These are phyloP conservation scores for Cervus canadensis DNA, from an alignment of 2,113 vertebrate species.

Conservation along the genomic window DNA sequence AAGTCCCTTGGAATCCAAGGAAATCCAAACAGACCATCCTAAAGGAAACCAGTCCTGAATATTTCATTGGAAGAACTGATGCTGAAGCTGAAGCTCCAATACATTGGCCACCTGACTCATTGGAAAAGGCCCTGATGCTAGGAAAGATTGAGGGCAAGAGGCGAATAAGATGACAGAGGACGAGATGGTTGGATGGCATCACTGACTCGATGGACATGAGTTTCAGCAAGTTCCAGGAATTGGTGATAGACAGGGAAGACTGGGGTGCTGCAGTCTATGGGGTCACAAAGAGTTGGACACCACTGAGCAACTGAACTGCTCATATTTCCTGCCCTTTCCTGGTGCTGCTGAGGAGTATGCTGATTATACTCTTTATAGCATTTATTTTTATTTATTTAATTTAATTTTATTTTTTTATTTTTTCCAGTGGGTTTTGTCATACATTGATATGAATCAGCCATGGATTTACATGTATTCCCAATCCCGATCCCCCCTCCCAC, in stretches of 20 bases:
- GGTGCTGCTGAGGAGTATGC: neutral
- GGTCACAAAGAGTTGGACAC: fast-evolving
- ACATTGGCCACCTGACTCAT: neutral
- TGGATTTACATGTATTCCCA: too few species aligned
- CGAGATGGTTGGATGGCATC: neutral
- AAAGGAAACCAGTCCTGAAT: neutral
- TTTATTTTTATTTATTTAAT: too few species aligned
- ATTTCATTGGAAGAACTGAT: neutral
- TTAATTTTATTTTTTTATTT: too few species aligned
- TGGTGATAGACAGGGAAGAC: neutral
- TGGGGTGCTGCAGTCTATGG: neutral
- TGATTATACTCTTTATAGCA: neutral
- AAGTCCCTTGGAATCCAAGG: too few species aligned
- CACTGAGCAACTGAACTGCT: neutral
- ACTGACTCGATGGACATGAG: fast-evolving
- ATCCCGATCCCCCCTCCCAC: too few species aligned
- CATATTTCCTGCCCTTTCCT: neutral
- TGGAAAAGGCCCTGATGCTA: neutral
- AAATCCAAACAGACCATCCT: neutral
- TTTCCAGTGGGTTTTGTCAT: too few species aligned
- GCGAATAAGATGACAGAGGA: neutral
- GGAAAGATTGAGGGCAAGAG: neutral
- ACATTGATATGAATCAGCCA: too few species aligned
- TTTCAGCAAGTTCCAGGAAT: neutral
- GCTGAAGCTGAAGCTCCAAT: neutral